phyloP scores from a whole-genome alignment of 2,888 invertebrate species.

The Kryphioiulus occultus region DNA sequence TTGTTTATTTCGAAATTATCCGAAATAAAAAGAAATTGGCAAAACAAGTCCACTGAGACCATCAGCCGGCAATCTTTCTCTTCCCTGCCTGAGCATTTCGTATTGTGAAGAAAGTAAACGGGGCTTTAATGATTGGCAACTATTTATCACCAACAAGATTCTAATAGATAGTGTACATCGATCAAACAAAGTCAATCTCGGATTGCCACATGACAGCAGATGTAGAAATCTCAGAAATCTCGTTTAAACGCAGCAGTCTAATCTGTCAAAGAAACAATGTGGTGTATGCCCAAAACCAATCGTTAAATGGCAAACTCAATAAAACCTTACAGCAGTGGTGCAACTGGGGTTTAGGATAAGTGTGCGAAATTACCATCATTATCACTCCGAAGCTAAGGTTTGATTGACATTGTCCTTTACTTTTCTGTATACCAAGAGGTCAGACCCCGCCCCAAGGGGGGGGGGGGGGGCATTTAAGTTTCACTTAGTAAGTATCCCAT shows the following conservation, averaged over 20 bases:
- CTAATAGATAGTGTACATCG: neutral
- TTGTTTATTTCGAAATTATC: neutral
- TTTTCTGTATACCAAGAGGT: no score
- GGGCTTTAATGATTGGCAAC: constrained; percentile 14
- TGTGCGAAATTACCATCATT: no score
- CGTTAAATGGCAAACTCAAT: neutral
- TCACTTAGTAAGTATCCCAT: no score
- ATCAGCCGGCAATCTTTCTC: neutral
- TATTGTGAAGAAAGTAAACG: neutral
- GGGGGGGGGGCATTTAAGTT: no score
- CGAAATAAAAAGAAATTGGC: constrained; percentile 12
- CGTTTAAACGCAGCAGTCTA: neutral
- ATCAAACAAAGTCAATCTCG: neutral
- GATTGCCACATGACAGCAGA: neutral
- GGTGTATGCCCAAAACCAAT: neutral
- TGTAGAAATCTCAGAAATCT: neutral
- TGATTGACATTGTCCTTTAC: no score
- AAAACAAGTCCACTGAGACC: neutral
- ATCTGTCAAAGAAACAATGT: neutral
- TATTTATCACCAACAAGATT: constrained; percentile 30
- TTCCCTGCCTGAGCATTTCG: neutral
- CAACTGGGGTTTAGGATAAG: neutral
- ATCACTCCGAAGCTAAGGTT: no score
- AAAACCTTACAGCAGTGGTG: neutral
- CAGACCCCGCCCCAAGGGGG: no score